Percentiles rank a stretch among this genome's conserved stretches.
These are phyloP conservation scores for Andricus curvator DNA, from an alignment of 2,888 invertebrate genomes.

Conservation along the genomic window DNA sequence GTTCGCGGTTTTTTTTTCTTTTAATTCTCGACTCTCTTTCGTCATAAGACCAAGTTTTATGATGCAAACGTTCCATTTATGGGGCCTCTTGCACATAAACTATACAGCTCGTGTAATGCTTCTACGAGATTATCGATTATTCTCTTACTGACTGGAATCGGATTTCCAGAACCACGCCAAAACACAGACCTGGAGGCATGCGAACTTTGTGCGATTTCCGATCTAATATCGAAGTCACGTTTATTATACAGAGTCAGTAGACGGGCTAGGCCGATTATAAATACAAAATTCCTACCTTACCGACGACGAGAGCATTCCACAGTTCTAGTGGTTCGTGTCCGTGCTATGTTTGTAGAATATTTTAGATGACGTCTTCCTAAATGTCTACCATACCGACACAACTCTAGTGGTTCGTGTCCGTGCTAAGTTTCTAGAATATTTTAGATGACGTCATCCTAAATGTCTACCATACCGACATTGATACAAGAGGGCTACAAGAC, in stretches of 20 bases:
- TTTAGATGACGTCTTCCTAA: no score
- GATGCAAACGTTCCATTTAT: slow-evolving; percentile 16
- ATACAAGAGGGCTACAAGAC: no score
- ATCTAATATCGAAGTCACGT: slow-evolving; percentile 28
- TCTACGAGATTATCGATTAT: slow-evolving; percentile 29
- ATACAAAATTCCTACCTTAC: no score
- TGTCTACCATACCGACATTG: no score
- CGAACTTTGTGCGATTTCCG: neutral
- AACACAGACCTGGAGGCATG: slow-evolving; percentile 15
- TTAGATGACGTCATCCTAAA: no score
- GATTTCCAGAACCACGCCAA: slow-evolving; percentile 3
- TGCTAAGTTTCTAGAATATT: no score
- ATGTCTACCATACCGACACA: no score
- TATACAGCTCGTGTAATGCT: slow-evolving; percentile 12
- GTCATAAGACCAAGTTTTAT: slow-evolving; percentile 27
- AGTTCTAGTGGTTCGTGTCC: no score
- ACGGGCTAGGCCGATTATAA: no score
- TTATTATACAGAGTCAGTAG: neutral
- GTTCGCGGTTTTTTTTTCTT: slow-evolving; percentile 16
- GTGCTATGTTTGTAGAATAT: no score
- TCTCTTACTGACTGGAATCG: slow-evolving; percentile 11
- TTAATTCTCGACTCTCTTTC: slow-evolving; percentile 12
- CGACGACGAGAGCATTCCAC: no score
- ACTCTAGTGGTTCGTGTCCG: no score
- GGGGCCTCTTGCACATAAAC: neutral